These are phyloP conservation scores for Brachionus plicatilis DNA, from an alignment of 1,140 invertebrate species.

Conservation along the genomic window DNA sequence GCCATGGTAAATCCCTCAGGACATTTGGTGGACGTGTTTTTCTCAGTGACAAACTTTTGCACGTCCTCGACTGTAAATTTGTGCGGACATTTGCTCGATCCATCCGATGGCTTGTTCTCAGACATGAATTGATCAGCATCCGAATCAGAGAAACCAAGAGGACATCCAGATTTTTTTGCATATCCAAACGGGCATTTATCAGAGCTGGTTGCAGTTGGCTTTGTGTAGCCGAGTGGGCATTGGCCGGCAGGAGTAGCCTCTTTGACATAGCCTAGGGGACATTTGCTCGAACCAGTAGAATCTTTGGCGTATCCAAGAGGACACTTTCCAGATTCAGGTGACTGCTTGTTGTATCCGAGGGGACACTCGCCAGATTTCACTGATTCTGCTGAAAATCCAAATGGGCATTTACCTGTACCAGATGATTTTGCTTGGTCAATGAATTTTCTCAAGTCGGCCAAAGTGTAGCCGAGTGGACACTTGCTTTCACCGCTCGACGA, in stretches of 20 bases:
- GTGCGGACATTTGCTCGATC: neutral
- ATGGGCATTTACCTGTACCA: neutral
- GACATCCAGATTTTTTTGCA: neutral
- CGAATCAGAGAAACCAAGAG: neutral
- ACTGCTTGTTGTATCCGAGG: neutral
- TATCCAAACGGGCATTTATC: neutral
- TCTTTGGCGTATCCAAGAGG: neutral
- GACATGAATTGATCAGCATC: neutral
- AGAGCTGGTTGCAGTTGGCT: neutral
- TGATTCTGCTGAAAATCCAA: neutral
- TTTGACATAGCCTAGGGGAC: neutral
- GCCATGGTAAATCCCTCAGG: neutral
- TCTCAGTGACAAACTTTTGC: neutral
- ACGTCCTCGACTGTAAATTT: neutral
- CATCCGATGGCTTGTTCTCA: neutral
- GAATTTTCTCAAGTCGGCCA: neutral
- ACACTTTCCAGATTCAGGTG: neutral
- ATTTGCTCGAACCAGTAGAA: neutral
- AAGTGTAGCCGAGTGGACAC: neutral
- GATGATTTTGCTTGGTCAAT: neutral
- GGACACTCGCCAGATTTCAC: neutral
- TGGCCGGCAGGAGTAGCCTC: neutral
- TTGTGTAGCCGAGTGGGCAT: neutral
- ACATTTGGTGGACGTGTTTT: neutral
- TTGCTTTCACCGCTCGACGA: neutral